These are phyloP conservation scores for Sternotherus odoratus DNA, from an alignment of 2,797 vertebrate species.

Conservation along the genomic window DNA sequence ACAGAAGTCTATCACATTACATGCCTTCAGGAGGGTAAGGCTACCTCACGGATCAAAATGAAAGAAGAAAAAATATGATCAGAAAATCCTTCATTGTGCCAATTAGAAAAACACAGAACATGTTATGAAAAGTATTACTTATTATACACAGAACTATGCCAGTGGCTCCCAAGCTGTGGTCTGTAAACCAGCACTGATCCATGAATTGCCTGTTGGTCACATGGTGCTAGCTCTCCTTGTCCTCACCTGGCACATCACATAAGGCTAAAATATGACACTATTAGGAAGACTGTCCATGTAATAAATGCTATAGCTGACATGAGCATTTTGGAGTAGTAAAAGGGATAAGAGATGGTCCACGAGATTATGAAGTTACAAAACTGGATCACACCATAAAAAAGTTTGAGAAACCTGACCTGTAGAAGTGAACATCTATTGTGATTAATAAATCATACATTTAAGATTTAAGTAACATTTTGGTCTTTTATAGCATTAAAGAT, in stretches of 20 bases:
- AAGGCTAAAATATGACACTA: neutral
- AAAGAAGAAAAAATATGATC: neutral
- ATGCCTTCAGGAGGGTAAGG: neutral
- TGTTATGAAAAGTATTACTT: neutral
- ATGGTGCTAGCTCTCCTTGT: neutral
- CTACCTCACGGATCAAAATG: neutral
- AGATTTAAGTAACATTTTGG: neutral
- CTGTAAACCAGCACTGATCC: too few species aligned
- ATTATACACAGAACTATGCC: neutral
- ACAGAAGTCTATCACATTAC: neutral
- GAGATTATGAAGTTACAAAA: neutral
- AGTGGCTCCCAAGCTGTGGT: neutral
- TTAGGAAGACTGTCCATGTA: neutral
- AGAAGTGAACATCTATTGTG: neutral
- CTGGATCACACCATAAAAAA: neutral
- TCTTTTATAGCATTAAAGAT: neutral
- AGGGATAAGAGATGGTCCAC: fast-evolving
- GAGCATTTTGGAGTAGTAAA: neutral
- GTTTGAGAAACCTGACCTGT: neutral
- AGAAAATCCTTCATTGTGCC: neutral
- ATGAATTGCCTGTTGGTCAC: too few species aligned
- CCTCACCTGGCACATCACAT: neutral
- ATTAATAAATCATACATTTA: neutral
- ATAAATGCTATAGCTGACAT: neutral
- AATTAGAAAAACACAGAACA: neutral